Evolutionary conservation across 2,888 invertebrate genomes (phyloP).

Genomic region (Hetaerina titia): DNA sequence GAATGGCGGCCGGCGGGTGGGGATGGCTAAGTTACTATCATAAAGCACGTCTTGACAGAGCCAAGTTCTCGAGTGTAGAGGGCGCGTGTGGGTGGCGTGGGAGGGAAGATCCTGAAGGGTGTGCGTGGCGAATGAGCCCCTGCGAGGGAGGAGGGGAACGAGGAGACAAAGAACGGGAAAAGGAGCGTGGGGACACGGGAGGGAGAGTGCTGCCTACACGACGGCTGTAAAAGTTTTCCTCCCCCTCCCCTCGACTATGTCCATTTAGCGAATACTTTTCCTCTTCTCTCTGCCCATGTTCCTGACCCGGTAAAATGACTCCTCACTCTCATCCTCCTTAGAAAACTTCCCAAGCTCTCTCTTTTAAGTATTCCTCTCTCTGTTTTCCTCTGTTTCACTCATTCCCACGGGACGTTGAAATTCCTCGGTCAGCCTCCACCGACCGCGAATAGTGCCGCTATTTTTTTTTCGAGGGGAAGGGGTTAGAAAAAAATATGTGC

Average conservation of each 20-base stretch:
- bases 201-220: slow-evolving; percentile 24
- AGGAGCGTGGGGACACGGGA: background rate
- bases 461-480: background rate
- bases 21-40: slow-evolving; percentile 50
- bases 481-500: background rate
- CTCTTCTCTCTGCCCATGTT: background rate
- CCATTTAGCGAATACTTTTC: slow-evolving; percentile 41
- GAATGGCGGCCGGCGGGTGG: background rate
- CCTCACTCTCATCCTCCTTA: slow-evolving; percentile 23
- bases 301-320: slow-evolving; percentile 24
- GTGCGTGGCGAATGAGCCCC: background rate
- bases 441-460: background rate
- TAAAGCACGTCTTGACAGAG: slow-evolving; percentile 66
- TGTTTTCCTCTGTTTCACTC: slow-evolving; percentile 32
- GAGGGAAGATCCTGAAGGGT: background rate
- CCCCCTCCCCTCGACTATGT: background rate
- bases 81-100: background rate
- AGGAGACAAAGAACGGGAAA: slow-evolving; percentile 18
- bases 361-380: background rate
- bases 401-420: slow-evolving; percentile 34
- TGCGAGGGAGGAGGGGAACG: background rate
- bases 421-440: background rate
- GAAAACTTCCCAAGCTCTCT: background rate
- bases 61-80: slow-evolving; percentile 37
- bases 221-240: slow-evolving; percentile 56